phyloP scores from a whole-genome alignment of 2,888 invertebrate genomes.

The Cerceris ruficornis region DNA sequence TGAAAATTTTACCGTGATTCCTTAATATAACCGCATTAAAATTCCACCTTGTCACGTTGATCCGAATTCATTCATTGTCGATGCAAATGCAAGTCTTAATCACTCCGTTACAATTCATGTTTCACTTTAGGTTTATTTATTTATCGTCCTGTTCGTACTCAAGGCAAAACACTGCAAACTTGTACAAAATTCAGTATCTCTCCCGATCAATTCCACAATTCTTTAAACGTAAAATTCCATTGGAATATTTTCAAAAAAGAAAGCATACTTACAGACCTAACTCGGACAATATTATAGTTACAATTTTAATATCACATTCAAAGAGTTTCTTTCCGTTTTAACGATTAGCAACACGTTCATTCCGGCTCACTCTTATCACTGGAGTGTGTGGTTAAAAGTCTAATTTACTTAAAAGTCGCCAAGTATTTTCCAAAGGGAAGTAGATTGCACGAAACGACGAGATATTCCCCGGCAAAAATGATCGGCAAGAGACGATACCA shows the following conservation, averaged over 20 bases:
- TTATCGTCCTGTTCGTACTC: too few relatives aligned
- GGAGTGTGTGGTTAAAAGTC: neutral
- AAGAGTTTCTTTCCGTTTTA: slow-evolving; percentile 9
- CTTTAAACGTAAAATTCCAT: neutral
- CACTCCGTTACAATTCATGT: too few relatives aligned
- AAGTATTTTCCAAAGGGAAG: neutral
- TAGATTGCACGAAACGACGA: slow-evolving; percentile 37
- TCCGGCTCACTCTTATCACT: too few relatives aligned
- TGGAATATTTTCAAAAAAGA: slow-evolving; percentile 53
- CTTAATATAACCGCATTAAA: too few relatives aligned
- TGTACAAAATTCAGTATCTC: too few relatives aligned
- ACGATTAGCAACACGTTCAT: too few relatives aligned
- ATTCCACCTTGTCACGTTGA: too few relatives aligned
- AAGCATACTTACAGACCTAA: slow-evolving; percentile 51
- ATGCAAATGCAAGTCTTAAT: too few relatives aligned
- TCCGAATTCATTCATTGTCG: too few relatives aligned
- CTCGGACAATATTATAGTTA: slow-evolving; percentile 41
- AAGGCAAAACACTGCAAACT: too few relatives aligned
- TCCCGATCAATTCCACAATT: neutral
- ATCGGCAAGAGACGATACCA: slow-evolving; percentile 9
- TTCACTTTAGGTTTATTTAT: too few relatives aligned
- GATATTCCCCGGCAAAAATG: slow-evolving; percentile 10
- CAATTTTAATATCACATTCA: slow-evolving; percentile 18
- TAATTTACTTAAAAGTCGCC: neutral
- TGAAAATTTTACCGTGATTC: too few relatives aligned